A percentile compares a stretch with the other conserved stretches of the same genome.
phyloP scores from a whole-genome alignment of 2,888 invertebrate genomes.

The Parascotia fuliginaria region DNA sequence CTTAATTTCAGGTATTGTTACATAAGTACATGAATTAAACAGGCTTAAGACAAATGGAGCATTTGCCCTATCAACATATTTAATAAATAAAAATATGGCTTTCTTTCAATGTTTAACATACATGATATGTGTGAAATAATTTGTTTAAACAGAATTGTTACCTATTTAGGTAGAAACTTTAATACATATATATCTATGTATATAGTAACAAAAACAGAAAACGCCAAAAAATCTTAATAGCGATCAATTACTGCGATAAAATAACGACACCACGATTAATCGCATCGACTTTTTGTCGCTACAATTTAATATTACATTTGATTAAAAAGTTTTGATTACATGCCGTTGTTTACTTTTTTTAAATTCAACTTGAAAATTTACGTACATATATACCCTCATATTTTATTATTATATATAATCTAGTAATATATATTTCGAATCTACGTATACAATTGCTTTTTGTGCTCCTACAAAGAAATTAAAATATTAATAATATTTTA shows the following conservation, averaged over 20 bases:
- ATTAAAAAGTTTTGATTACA: slow-evolving; percentile 36
- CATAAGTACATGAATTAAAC: too few species aligned
- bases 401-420: slow-evolving; percentile 14
- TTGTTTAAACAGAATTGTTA: slow-evolving; percentile 3
- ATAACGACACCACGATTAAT: slow-evolving; percentile 1
- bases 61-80: too few species aligned
- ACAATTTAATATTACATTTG: slow-evolving; percentile 19
- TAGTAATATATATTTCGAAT: slow-evolving; percentile 15
- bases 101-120: slow-evolving; percentile 2
- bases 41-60: too few species aligned
- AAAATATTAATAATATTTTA: slow-evolving; percentile 4
- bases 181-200: slow-evolving; percentile 5
- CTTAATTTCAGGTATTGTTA: too few species aligned
- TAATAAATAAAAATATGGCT: slow-evolving; percentile 7
- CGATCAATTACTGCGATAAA: slow-evolving; percentile 1
- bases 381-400: slow-evolving; percentile 43
- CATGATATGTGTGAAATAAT: slow-evolving; percentile 12
- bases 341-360: slow-evolving; percentile 3
- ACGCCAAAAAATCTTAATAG: slow-evolving; percentile 2
- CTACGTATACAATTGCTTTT: slow-evolving; percentile 43
- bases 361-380: slow-evolving; percentile 20
- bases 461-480: slow-evolving; percentile 18
- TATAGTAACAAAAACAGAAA: slow-evolving; percentile 29
- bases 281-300: slow-evolving; percentile 3
- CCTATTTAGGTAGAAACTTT: background rate